Evolutionary conservation across 2,113 vertebrate species (phyloP).

Genomic region (Cyrtonyx montezumae): DNA sequence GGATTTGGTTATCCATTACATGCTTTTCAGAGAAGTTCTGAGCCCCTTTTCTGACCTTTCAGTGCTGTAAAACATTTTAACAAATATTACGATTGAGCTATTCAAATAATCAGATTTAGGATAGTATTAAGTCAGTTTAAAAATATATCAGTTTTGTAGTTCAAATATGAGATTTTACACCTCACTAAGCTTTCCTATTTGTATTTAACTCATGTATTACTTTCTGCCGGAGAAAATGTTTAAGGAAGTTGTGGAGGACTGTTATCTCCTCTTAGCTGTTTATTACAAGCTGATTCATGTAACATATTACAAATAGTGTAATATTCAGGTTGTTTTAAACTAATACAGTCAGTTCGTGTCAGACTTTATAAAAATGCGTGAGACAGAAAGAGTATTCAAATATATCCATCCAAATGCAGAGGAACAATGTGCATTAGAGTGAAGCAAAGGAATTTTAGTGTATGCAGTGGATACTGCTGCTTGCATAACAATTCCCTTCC

Average conservation of each 20-base stretch:
- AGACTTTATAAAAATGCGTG: conserved; percentile 4
- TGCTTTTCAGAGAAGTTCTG: neutral
- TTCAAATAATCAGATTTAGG: conserved; percentile 28
- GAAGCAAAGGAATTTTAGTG: conserved; percentile 67
- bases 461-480: conserved; percentile 55
- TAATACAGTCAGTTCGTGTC: neutral
- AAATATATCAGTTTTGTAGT: neutral
- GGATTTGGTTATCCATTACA: neutral
- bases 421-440: conserved; percentile 36
- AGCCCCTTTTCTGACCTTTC: neutral
- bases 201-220: neutral
- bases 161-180: conserved; percentile 21
- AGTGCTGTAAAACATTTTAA: neutral
- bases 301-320: conserved; percentile 43
- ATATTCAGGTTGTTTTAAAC: neutral
- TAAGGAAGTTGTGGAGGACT: conserved; percentile 31
- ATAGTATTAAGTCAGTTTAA: conserved; percentile 51
- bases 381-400: neutral
- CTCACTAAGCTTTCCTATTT: conserved; percentile 17
- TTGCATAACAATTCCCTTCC: conserved; percentile 77
- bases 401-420: conserved; percentile 15
- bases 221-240: conserved; percentile 31
- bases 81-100: conserved; percentile 36
- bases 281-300: conserved; percentile 44
- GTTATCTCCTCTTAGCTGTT: conserved; percentile 36